Percentiles rank a stretch among this genome's conserved stretches.
Evolutionary conservation across 2,888 invertebrate genomes (phyloP).

Genomic region (Zaprionus bogoriensis): DNA sequence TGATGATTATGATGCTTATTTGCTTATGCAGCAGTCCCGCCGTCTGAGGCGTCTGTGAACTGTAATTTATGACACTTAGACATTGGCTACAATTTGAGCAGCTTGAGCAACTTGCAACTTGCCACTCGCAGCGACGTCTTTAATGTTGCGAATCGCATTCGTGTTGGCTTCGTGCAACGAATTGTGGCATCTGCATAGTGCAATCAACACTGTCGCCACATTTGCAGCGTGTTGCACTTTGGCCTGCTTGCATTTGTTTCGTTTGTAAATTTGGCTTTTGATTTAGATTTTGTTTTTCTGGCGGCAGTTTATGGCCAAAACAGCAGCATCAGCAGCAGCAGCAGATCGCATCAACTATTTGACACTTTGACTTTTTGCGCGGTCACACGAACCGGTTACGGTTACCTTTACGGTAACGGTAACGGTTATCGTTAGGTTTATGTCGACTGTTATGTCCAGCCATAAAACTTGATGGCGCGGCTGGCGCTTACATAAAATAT

Average conservation of each 20-base stretch:
- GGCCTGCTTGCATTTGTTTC: constrained; percentile 26
- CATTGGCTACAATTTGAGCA: too few species aligned
- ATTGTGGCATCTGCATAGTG: constrained; percentile 20
- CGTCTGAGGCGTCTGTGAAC: too few species aligned
- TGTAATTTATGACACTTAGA: too few species aligned
- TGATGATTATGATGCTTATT: too few species aligned
- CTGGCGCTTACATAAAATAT: constrained; percentile 67
- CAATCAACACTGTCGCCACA: constrained; percentile 20
- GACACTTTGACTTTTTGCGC: constrained; percentile 64
- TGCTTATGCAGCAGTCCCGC: too few species aligned
- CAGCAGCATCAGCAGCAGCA: constrained; percentile 20
- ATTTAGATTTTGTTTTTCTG: constrained; percentile 33
- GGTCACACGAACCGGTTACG: constrained; percentile 59
- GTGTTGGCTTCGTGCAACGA: constrained; percentile 12
- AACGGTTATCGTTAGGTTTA: constrained; percentile 20
- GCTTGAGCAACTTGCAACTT: too few species aligned
- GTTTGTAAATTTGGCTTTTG: too few species aligned
- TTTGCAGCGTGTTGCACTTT: constrained; percentile 2
- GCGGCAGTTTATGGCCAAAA: constrained; percentile 47
- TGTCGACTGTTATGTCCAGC: constrained; percentile 36
- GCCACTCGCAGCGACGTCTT: too few species aligned
- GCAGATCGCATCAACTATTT: constrained; percentile 51
- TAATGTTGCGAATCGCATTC: constrained; percentile 19
- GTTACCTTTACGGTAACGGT: constrained; percentile 31
- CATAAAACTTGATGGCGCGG: constrained; percentile 55